Base-by-base conservation (phyloP, 2,113 vertebrate genomes). In the Patagioenas fasciata region DNA sequence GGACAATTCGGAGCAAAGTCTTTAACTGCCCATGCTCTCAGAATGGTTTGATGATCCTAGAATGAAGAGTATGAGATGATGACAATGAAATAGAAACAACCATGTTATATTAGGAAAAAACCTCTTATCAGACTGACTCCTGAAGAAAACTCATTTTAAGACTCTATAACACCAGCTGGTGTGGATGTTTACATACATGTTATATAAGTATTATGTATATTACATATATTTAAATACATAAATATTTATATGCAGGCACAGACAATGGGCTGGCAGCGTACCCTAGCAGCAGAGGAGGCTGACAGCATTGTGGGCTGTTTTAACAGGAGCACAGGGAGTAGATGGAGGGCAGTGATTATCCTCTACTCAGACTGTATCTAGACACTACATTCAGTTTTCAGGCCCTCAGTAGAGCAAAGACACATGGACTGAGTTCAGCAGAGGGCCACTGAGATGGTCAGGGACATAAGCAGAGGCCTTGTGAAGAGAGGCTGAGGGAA, bases 1-100 rank as follows among this genome's bases (percentile, higher is more conserved):
- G 99, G 99, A 66, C 99, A 99, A 66, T 99, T 99, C 73, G 99
- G 99, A 95, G 99, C 99, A 96, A 99, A 99, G 95, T 99, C 99
- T 97, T 99, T 99, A 71, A 99, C 99, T 44, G 99, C 99, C 99
- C 99, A 99, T 6, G 99, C 99, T 98, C 99, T 99, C 96, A 99
- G 96, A 97, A 99, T 99, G 48, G 99, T 99, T 97, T 99, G 99
- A 86, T 99, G 99, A 96, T 99, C 99, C 99, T 99, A 97, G 77
- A 95, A 95, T 48, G 89, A 40, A 71, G 42, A 89, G 71, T 57
- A 70, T 1, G 15, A 57, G 29, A 12, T 84, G 26, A 93, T 47
- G 32, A 62, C 28, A 86, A 57, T 57, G 23, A 80, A 88, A 89
- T 31, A 69, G 7, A 62, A 83, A 58, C 51, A 90, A 58, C 25